Evolutionary conservation across 2,888 invertebrate genomes (phyloP).

Genomic region (Epinotia nisella): DNA sequence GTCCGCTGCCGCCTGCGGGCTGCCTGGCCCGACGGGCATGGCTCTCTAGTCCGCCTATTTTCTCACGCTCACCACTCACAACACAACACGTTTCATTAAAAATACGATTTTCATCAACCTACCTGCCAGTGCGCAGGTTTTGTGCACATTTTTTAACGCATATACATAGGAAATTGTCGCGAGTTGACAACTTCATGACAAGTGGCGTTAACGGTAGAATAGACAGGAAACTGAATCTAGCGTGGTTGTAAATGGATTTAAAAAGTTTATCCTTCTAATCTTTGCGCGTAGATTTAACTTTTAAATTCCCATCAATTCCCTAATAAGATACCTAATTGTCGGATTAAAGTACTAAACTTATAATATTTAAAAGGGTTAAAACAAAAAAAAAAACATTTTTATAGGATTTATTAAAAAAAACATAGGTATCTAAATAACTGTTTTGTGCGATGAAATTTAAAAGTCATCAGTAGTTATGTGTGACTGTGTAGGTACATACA

Average conservation of each 20-base stretch:
- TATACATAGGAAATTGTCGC: conserved; percentile 34
- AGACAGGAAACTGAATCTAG: neutral
- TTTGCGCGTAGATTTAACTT: no score
- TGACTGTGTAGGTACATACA: no score
- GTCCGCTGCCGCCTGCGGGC: conserved; percentile 1
- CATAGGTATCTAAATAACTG: no score
- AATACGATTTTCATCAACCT: conserved; percentile 40
- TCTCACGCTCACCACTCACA: conserved; percentile 67
- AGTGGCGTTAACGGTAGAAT: conserved; percentile 27
- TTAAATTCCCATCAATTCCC: no score
- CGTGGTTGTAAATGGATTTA: neutral
- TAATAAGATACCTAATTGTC: no score
- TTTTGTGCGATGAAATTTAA: no score
- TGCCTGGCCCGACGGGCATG: conserved; percentile 57
- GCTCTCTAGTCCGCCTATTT: conserved; percentile 66
- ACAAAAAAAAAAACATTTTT: no score
- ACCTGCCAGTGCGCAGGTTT: conserved; percentile 21
- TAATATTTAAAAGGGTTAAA: no score
- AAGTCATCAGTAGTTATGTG: no score
- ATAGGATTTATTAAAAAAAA: no score
- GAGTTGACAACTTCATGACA: conserved; percentile 38
- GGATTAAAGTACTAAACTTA: no score
- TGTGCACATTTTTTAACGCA: conserved; percentile 31
- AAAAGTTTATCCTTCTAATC: neutral
- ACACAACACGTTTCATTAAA: conserved; percentile 32